phyloP scores from a whole-genome alignment of 2,113 vertebrate species.

The Calcarius ornatus region DNA sequence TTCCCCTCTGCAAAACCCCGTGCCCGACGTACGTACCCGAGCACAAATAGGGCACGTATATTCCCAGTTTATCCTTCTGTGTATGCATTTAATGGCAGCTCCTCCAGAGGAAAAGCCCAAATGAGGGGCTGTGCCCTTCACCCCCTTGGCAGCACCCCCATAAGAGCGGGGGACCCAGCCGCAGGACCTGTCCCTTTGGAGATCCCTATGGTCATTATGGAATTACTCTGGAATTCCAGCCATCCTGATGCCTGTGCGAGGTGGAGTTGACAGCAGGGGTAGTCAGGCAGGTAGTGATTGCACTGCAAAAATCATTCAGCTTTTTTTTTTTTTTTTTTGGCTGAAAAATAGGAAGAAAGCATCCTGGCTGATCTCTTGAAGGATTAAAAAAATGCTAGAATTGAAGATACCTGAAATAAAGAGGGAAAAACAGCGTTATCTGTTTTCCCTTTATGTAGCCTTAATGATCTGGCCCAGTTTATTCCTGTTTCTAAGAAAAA shows the following conservation, averaged over 20 bases:
- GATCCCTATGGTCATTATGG: not conserved
- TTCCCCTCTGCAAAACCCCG: not conserved
- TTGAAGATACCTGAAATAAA: not conserved
- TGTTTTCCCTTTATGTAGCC: not conserved
- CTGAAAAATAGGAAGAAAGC: not conserved
- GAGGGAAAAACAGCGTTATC: not conserved
- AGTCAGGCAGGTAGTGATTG: not conserved
- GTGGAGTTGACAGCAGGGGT: not conserved
- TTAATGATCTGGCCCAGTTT: not conserved
- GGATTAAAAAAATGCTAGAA: not conserved
- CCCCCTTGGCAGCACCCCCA: not conserved
- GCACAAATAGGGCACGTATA: rapidly evolving
- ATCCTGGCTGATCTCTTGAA: not conserved
- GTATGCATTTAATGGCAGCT: rapidly evolving
- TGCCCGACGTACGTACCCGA: rapidly evolving
- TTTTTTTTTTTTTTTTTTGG: no score
- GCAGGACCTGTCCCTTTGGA: not conserved
- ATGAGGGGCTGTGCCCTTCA: not conserved
- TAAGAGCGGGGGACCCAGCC: not conserved
- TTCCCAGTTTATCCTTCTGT: rapidly evolving
- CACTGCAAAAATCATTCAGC: not conserved
- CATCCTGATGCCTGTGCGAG: not conserved
- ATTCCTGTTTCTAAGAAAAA: constrained; percentile 22
- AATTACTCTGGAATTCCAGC: not conserved
- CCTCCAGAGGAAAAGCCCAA: not conserved